Evolutionary conservation across 2,113 vertebrate genomes (phyloP).

Genomic region (Cettia cetti): DNA sequence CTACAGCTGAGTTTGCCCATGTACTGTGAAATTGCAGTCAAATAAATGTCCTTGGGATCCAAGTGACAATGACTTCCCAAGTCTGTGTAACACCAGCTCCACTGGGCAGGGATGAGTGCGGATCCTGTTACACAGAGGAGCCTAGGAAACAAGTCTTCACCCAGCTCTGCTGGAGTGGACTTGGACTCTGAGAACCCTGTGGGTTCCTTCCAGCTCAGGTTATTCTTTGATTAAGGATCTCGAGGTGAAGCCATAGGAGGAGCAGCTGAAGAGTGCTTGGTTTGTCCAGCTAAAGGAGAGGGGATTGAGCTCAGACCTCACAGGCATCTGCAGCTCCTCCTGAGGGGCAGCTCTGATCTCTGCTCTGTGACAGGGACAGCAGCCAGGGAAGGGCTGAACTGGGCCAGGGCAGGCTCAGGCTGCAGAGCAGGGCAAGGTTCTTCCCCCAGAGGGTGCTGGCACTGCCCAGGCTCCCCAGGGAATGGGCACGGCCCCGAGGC

Average conservation of each 20-base stretch:
- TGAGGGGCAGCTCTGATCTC: accelerated
- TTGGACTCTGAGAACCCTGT: not conserved
- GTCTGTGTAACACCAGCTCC: not conserved
- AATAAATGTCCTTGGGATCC: not conserved
- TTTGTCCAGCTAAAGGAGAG: not conserved
- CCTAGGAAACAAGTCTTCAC: not conserved
- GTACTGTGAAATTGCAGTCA: not conserved
- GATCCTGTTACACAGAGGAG: not conserved
- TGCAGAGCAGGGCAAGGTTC: not conserved
- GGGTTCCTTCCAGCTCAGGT: not conserved
- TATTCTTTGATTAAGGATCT: not conserved
- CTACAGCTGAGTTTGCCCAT: not conserved
- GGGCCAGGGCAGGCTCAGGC: not conserved
- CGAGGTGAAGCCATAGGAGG: not conserved
- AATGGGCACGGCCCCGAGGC: not conserved
- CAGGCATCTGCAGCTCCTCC: not conserved
- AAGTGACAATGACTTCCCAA: not conserved
- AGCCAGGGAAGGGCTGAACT: accelerated
- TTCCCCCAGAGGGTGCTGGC: not conserved
- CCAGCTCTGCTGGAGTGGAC: not conserved
- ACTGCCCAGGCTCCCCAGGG: not conserved
- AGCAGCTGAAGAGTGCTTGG: not conserved
- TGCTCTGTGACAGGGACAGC: not conserved
- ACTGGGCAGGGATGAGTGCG: not conserved
- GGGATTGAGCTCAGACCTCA: not conserved